These are phyloP conservation scores for Noctua janthina DNA, from an alignment of 2,888 invertebrate genomes.

Conservation along the genomic window DNA sequence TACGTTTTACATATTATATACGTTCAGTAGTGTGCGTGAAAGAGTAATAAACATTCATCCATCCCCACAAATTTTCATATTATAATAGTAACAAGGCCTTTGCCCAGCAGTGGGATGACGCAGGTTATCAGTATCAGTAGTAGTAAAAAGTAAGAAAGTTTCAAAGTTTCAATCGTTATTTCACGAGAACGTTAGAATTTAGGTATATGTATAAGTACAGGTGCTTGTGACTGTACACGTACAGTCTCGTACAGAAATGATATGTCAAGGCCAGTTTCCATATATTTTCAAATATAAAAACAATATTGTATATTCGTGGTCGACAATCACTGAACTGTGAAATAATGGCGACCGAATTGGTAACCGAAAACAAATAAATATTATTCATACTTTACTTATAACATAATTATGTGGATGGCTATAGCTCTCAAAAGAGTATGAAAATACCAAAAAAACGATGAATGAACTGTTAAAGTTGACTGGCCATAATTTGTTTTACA, in stretches of 20 bases:
- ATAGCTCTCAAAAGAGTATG: not conserved
- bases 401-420: no score
- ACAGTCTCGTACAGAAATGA: conserved; percentile 11
- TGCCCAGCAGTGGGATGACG: no score
- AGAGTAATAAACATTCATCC: not conserved
- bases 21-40: not conserved
- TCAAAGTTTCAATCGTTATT: not conserved
- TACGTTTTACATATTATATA: not conserved
- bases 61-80: not conserved
- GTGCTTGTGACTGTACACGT: conserved; percentile 1
- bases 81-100: not conserved
- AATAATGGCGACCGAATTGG: conserved; percentile 4
- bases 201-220: not conserved
- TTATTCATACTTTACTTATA: no score
- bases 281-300: not conserved
- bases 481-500: no score
- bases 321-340: conserved; percentile 15
- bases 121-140: no score
- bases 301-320: not conserved
- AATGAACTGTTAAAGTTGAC: not conserved
- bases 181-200: not conserved
- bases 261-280: not conserved
- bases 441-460: not conserved
- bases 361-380: not conserved
- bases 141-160: not conserved